Evolutionary conservation across 1,140 invertebrate genomes (phyloP), one percentile per base, ranked within the genome.

Genomic region (Druon quercuslanigerum): DNA sequence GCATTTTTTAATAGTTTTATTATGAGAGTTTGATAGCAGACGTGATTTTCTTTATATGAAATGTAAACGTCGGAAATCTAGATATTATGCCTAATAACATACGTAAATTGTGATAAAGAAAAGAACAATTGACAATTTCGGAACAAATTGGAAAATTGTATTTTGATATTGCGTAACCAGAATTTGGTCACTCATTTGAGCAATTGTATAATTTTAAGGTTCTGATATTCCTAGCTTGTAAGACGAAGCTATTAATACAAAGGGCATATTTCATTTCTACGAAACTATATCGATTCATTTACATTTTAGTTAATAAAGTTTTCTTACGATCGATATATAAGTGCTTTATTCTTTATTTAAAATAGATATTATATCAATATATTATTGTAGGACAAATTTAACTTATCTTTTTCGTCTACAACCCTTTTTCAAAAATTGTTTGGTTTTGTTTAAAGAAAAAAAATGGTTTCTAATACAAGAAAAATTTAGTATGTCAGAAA

Each of bases 271-370:
- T 40, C 40, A 33, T 40, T 46, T 14, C 16, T n/a, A 40, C n/a
- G 20, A 40, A 66, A 66, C 4, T 66, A 66, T 66, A 66, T 66
- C 25, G 60, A 40, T 33, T 66, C 25, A 40, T 66, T 40, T 66
- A 16, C 25, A 66, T 66, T 66, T 66, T 66, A 66, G 25, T 16
- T 40, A 66, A 66, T 66, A 66, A 66, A 66, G 25, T 72, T 72
- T 72, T 52, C 50, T 20, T 77, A 56, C 20, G 16, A 56, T 19
- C 33, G 46, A 56, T 54, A 60, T 46, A 50, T 51, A 40, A 57
- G 14, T 50, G 4, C 71, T 72, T 54, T 71, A 25, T 40, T 19
- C 13, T 17, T 16, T 9, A 12, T 6, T 16, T 8, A n/a, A 2
- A 33, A 66, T 11, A 9, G 40, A 11, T 46, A 46, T 46, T 46